Evolutionary conservation across 2,797 vertebrate genomes (phyloP).

Genomic region (Florisuga fusca): DNA sequence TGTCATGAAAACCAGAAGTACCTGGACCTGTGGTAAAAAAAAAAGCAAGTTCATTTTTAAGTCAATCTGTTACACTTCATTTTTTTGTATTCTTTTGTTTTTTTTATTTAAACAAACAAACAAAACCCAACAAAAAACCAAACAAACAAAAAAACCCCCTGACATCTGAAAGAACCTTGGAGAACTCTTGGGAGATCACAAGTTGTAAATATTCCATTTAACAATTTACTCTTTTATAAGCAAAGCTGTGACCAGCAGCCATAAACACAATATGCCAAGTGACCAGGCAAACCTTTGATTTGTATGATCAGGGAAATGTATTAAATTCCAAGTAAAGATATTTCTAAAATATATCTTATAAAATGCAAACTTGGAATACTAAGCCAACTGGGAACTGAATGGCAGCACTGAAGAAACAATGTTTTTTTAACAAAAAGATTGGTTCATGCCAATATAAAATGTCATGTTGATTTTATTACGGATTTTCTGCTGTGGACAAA

Average conservation of each 20-base stretch:
- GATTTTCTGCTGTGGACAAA: not conserved
- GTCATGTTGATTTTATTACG: not conserved
- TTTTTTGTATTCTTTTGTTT: not conserved
- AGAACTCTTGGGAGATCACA: slow-evolving; percentile 50
- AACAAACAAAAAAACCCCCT: no score
- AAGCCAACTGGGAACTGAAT: not conserved
- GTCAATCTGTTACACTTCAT: not conserved
- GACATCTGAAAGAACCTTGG: not conserved
- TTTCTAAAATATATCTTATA: slow-evolving; percentile 33
- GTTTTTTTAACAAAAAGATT: not conserved
- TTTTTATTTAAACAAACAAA: no score
- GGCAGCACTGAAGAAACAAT: not conserved
- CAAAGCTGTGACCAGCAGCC: slow-evolving; percentile 52
- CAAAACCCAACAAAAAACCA: no score
- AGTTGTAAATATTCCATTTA: slow-evolving; percentile 58
- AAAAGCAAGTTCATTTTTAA: slow-evolving; percentile 9
- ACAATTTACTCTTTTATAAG: slow-evolving; percentile 40
- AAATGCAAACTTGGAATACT: not conserved
- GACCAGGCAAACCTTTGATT: slow-evolving; percentile 36
- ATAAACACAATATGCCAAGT: slow-evolving; percentile 40
- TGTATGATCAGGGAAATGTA: slow-evolving; percentile 4
- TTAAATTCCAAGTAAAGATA: not conserved
- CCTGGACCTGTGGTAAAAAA: not conserved
- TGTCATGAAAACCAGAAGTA: not conserved
- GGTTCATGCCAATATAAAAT: not conserved